Evolutionary conservation across 2,113 vertebrate genomes (phyloP).

Genomic region (Procavia capensis): DNA sequence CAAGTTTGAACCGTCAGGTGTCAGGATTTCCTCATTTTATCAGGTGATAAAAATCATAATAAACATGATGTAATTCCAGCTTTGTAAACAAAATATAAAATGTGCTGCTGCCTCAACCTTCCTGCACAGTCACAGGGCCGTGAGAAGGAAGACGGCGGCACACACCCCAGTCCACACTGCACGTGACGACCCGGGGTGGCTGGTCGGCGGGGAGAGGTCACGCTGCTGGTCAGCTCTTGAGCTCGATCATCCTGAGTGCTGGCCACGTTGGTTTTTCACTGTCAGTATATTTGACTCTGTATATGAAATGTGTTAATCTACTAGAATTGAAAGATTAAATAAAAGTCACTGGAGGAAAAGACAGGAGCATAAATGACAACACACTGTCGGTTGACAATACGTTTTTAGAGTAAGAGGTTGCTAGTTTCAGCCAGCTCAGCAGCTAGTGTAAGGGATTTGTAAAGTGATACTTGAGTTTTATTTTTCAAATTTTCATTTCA

Average conservation of each 20-base stretch:
- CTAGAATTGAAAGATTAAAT: neutral
- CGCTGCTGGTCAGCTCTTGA: neutral
- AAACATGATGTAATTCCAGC: neutral
- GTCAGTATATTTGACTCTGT: neutral
- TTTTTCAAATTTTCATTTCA: neutral
- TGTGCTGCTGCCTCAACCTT: fast-evolving
- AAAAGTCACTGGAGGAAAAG: neutral
- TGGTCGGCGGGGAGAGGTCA: neutral
- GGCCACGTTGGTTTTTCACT: neutral
- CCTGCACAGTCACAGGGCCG: fast-evolving
- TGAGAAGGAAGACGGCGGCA: neutral
- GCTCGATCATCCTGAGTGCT: neutral
- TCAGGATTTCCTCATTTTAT: neutral
- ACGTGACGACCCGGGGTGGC: neutral
- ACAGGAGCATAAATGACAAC: neutral
- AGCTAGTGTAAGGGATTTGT: neutral
- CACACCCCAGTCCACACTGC: fast-evolving
- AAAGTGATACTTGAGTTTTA: fast-evolving
- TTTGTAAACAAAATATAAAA: neutral
- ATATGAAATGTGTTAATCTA: neutral
- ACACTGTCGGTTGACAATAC: too few relatives aligned
- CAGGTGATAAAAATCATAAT: fast-evolving
- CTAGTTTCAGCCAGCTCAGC: neutral
- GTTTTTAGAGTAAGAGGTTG: too few relatives aligned
- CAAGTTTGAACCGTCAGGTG: fast-evolving